Percentiles rank a stretch among this genome's conserved stretches.
Conservation (phyloP, 2,888 invertebrate genomes). For the Cerceris rybyensis region DNA sequence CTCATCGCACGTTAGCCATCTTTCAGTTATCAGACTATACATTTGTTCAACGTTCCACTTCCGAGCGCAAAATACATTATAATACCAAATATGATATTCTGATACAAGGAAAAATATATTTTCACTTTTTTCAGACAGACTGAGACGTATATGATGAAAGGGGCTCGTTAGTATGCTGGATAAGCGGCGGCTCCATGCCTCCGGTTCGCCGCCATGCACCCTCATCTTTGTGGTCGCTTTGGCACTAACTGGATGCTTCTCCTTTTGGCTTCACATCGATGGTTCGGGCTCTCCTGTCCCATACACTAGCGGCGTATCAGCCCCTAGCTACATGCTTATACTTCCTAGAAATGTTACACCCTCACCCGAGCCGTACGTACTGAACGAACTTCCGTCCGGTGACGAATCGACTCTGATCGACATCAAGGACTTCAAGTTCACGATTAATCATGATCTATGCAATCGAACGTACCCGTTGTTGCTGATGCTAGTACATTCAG, state of each 20-base stretch:
- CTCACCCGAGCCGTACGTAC: conserved; percentile 64
- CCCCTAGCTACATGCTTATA: conserved; percentile 68
- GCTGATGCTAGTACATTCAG: conserved; percentile 83
- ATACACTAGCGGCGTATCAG: conserved; percentile 54
- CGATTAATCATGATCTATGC: conserved; percentile 85
- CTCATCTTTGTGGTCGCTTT: conserved; percentile 71
- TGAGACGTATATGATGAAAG: conserved; percentile 63
- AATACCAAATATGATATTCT: neutral
- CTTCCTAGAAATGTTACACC: conserved; percentile 68
- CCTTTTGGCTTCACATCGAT: conserved; percentile 74
- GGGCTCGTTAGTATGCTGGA: conserved; percentile 74
- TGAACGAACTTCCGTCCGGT: conserved; percentile 73
- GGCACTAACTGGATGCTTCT: conserved; percentile 73
- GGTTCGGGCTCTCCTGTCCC: conserved; percentile 59
- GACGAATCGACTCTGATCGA: conserved; percentile 78
- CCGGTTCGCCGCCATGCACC: conserved; percentile 75
- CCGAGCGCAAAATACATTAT: neutral
- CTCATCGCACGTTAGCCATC: too few species aligned
- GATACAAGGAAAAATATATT: neutral
- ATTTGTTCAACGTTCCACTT: too few species aligned
- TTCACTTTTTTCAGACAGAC: conserved; percentile 43
- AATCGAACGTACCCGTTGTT: conserved; percentile 80
- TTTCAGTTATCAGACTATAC: too few species aligned
- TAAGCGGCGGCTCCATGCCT: conserved; percentile 75
- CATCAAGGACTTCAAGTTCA: conserved; percentile 85